Evolutionary conservation across 1,140 invertebrate species (phyloP).

Genomic region (Nautilus pompilius): DNA sequence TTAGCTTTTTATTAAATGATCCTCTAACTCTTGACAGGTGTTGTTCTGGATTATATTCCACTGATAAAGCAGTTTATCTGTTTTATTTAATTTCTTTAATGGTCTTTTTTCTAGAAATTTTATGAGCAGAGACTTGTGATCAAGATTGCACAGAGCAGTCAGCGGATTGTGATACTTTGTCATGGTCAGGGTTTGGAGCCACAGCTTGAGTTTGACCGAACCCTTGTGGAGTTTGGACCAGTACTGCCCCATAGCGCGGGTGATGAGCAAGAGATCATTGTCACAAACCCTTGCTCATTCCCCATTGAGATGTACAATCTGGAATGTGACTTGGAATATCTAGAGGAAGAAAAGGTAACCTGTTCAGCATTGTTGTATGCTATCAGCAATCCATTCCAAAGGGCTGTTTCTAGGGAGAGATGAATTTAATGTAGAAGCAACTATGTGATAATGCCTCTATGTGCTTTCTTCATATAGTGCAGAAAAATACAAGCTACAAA

Average conservation of each 20-base stretch:
- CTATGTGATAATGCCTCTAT: no score
- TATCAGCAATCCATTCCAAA: no score
- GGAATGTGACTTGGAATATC: conserved; percentile 52
- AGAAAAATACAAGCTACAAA: no score
- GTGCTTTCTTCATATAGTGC: no score
- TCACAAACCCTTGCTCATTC: conserved; percentile 53
- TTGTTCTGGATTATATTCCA: no score
- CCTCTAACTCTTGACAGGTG: no score
- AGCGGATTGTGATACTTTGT: conserved; percentile 50
- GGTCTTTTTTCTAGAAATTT: conserved; percentile 38
- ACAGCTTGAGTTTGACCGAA: conserved; percentile 44
- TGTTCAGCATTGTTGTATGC: no score
- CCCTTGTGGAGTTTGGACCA: conserved; percentile 53
- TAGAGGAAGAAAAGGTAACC: conserved; percentile 55
- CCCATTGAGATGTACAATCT: conserved; percentile 56
- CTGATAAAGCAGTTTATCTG: no score
- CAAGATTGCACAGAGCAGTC: conserved; percentile 52
- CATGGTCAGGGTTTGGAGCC: conserved; percentile 53
- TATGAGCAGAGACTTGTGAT: conserved; percentile 53
- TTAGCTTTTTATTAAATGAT: no score
- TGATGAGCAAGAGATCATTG: conserved; percentile 51
- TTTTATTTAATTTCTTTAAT: no score
- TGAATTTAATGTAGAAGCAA: no score
- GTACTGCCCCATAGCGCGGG: conserved; percentile 53
- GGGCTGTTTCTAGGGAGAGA: no score